A percentile compares a stretch with the other conserved stretches of the same genome.
phyloP scores from a whole-genome alignment of 1,140 invertebrate species.

The Zelostemma sp. region DNA sequence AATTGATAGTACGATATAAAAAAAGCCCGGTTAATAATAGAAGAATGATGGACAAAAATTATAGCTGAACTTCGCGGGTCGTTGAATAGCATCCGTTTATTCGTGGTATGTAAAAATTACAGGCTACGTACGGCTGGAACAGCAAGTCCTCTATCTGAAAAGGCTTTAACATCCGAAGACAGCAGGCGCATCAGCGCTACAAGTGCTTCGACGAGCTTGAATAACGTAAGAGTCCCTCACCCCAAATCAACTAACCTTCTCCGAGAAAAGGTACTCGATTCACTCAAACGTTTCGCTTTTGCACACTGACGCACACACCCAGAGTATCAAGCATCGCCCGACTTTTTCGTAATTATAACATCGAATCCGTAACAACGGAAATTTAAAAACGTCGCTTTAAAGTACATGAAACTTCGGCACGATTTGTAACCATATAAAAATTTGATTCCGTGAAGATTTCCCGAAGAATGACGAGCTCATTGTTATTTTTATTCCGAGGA shows the following conservation, averaged over 20 bases:
- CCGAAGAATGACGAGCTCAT: too few species aligned
- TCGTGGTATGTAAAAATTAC: conserved; percentile 10
- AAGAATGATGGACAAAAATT: too few species aligned
- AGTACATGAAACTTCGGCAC: too few species aligned
- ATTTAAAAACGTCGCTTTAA: too few species aligned
- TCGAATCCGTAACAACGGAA: too few species aligned
- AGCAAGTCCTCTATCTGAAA: conserved; percentile 50
- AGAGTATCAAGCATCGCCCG: not conserved
- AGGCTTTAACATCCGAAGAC: conserved; percentile 53
- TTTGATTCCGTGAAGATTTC: too few species aligned
- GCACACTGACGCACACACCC: conserved; percentile 3
- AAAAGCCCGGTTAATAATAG: too few species aligned
- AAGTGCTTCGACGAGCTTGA: conserved; percentile 54
- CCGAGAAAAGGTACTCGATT: conserved; percentile 49
- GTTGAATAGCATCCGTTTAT: too few species aligned
- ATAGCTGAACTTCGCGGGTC: too few species aligned
- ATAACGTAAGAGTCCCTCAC: conserved; percentile 58
- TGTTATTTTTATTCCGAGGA: too few species aligned
- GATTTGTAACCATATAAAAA: too few species aligned
- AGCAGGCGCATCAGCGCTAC: conserved; percentile 47
- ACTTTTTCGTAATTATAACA: conserved; percentile 3
- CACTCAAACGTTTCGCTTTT: conserved; percentile 29
- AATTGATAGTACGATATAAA: too few species aligned
- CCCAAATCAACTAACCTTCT: conserved; percentile 52
- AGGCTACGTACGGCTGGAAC: conserved; percentile 55